Evolutionary conservation across 2,113 vertebrate genomes (phyloP).

Genomic region (Silurus glanis): DNA sequence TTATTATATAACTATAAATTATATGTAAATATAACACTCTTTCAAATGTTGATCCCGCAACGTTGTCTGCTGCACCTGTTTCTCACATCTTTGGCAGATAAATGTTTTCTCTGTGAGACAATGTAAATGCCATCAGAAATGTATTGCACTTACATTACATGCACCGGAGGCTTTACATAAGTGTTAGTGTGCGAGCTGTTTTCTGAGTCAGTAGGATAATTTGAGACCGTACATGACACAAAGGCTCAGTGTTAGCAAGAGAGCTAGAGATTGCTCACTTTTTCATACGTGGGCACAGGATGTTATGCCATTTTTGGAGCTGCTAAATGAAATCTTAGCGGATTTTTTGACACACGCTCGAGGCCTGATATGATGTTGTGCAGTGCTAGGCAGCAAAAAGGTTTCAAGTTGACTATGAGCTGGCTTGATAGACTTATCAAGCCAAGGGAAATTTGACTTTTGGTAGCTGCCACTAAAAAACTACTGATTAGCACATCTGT

Average conservation of each 20-base stretch:
- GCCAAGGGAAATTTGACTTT: neutral
- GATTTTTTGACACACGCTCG: neutral
- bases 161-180: slow-evolving; percentile 50
- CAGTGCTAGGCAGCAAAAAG: neutral
- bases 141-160: slow-evolving; percentile 22
- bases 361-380: neutral
- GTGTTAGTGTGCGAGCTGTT: slow-evolving; percentile 17
- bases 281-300: slow-evolving; percentile 36
- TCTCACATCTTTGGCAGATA: neutral
- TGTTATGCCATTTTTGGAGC: slow-evolving; percentile 30
- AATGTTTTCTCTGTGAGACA: neutral
- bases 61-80: neutral
- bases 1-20: no score
- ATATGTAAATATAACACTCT: neutral
- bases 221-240: slow-evolving; percentile 45
- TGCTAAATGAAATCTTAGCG: slow-evolving; percentile 18
- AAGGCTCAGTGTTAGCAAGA: slow-evolving; percentile 26
- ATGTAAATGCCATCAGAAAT: neutral
- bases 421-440: neutral
- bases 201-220: slow-evolving; percentile 53
- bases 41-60: neutral
- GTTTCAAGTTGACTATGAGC: neutral
- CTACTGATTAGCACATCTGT: neutral
- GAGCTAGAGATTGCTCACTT: slow-evolving; percentile 46
- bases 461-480: neutral